Evolutionary conservation across 2,888 invertebrate species (phyloP), one percentile per base, ranked within the genome.

Genomic region (Pogonocherus hispidulus): DNA sequence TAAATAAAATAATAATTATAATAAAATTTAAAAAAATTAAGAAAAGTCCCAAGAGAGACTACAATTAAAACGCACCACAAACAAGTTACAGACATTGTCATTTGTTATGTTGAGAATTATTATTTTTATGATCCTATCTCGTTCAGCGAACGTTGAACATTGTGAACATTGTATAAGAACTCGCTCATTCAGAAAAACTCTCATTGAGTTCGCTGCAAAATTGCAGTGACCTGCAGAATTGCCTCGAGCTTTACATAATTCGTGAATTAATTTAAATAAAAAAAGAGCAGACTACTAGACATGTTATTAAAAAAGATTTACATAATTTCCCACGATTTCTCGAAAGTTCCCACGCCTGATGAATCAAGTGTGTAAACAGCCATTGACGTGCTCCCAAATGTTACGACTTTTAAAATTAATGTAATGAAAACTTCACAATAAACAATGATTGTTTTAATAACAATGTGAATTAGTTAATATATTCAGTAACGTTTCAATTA

Each of bases 311-410:
- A 6, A 2, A 32, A 32, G 1, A 8, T 32, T 1, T 11, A 32
- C 9, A 32, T 32, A 32, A 11, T 32, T 54, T 64, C 63, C 18
- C 66, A 70, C 60, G 59, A 54, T 70, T 70, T 70, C 66, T 52
- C 51, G 35, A 63, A 66, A 41, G 1, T 63, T 69, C 63, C 16
- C 63, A 57, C 49, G 60, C 14, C 6, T 5, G 16, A 14, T 46
- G n/a, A 16, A 0, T 59, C 8, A 46, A 20, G 4, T 4, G 23
- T 9, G 32, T 32, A 11, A 1, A n/a, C n/a, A n/a, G n/a, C 11
- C 32, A 32, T 32, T 32, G 11, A 32, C 8, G 9, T 32, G 8
- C 9, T 32, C 11, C 32, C 32, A 32, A 32, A 32, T 32, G 32
- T 32, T 32, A 2, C 32, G 11, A 11, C 32, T 32, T 32, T 32